Conservation (phyloP, 2,113 vertebrate genomes). For the Callaeas wilsoni region DNA sequence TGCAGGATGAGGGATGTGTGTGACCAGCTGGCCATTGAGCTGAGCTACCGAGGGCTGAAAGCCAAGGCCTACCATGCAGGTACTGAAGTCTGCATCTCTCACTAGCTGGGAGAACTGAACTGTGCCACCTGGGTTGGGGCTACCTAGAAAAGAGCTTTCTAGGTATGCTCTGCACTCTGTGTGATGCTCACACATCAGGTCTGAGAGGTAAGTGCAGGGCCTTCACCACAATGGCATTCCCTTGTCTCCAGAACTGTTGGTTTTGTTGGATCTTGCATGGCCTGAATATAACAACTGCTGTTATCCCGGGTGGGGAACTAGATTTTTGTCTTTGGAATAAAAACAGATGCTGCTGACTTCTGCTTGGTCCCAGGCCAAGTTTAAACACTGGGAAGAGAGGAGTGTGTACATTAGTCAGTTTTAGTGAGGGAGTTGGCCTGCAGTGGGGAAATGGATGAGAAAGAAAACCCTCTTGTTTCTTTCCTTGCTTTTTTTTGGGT, state of each 20-base stretch:
- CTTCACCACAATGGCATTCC: not conserved
- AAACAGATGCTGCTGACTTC: not conserved
- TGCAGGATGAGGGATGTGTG: constrained; percentile 93
- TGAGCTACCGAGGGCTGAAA: constrained; percentile 83
- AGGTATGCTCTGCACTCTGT: not conserved
- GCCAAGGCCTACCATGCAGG: constrained; percentile 96
- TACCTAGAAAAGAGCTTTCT: not conserved
- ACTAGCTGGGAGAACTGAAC: not conserved
- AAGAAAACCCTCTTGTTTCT: not conserved
- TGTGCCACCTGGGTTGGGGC: not conserved
- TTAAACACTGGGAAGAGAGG: not conserved
- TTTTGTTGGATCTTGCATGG: not conserved
- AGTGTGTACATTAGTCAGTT: not conserved
- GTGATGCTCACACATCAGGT: not conserved
- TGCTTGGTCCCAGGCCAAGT: not conserved
- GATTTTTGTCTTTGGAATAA: not conserved
- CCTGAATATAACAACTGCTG: not conserved
- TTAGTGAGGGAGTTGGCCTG: not conserved
- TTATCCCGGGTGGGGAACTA: not conserved
- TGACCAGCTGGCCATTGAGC: constrained; percentile 86
- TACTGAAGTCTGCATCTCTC: constrained; percentile 34
- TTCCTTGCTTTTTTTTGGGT: not conserved
- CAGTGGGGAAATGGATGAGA: not conserved
- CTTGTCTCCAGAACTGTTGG: not conserved
- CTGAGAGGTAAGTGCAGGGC: not conserved